Evolutionary conservation across 2,113 vertebrate genomes (phyloP).

Genomic region (Lepisosteus oculatus): DNA sequence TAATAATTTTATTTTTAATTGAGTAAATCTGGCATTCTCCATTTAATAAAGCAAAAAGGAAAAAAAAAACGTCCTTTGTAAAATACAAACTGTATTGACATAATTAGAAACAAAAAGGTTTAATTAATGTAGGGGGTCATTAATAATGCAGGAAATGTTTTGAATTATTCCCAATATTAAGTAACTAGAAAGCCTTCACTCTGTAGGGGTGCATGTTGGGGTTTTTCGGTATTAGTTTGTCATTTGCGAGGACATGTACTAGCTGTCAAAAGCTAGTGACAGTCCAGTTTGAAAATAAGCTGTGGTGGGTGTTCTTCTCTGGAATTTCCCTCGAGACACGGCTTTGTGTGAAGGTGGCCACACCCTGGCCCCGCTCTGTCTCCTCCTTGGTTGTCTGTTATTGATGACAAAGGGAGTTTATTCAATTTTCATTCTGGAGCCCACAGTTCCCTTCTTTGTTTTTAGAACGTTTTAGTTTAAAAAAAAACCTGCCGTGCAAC

Average conservation of each 20-base stretch:
- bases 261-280: background rate
- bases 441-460: no score
- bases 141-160: slow-evolving; percentile 22
- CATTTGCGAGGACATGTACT: no score
- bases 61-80: background rate
- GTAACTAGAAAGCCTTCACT: slow-evolving; percentile 27
- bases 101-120: slow-evolving; percentile 25
- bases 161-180: slow-evolving; percentile 4
- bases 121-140: slow-evolving; percentile 33
- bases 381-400: no score
- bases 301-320: slow-evolving; percentile 30
- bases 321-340: slow-evolving; percentile 2
- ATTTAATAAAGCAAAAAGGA: slow-evolving; percentile 9
- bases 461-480: no score
- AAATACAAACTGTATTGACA: slow-evolving; percentile 13
- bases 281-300: background rate
- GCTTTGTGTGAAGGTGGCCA: slow-evolving; percentile 20
- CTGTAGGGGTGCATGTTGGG: background rate
- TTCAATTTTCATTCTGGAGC: no score
- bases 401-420: no score
- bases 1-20: slow-evolving; percentile 12
- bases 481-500: no score
- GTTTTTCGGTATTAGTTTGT: background rate
- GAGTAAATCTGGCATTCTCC: slow-evolving; percentile 11
- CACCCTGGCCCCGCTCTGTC: background rate